phyloP scores from a whole-genome alignment of 2,113 vertebrate genomes.

The Steatornis caripensis region DNA sequence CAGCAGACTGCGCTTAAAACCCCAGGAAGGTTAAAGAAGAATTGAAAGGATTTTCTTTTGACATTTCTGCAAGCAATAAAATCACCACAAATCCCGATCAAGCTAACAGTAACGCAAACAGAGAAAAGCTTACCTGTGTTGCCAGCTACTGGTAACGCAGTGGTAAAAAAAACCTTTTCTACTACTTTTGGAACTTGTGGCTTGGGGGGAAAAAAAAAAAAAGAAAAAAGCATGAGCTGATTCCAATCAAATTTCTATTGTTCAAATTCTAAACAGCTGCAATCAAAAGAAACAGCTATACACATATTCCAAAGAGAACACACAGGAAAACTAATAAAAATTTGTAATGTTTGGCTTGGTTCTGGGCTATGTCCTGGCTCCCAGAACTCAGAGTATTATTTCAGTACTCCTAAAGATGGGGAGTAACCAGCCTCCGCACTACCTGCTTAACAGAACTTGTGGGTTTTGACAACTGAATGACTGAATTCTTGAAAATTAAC shows the following conservation, averaged over 20 bases:
- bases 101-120: neutral
- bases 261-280: neutral
- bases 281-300: neutral
- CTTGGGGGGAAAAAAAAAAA: conserved; percentile 31
- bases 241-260: neutral
- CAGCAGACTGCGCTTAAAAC: neutral
- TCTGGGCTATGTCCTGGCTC: neutral
- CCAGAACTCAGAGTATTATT: neutral
- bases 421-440: neutral
- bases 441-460: neutral
- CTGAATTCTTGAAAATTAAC: neutral
- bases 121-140: conserved; percentile 80
- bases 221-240: neutral
- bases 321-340: neutral
- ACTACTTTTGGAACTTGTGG: conserved; percentile 91
- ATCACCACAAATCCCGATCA: neutral
- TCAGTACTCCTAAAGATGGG: neutral
- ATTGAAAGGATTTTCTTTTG: neutral
- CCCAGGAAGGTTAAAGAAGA: neutral
- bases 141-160: conserved; percentile 91
- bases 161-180: conserved; percentile 97
- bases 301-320: neutral
- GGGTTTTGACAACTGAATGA: neutral
- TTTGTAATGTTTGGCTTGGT: neutral
- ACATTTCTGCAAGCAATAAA: neutral